A percentile compares a stretch with the other conserved stretches of the same genome.
These are phyloP conservation scores for Rhinichthys klamathensis DNA, from an alignment of 2,113 vertebrate species.

Conservation along the genomic window DNA sequence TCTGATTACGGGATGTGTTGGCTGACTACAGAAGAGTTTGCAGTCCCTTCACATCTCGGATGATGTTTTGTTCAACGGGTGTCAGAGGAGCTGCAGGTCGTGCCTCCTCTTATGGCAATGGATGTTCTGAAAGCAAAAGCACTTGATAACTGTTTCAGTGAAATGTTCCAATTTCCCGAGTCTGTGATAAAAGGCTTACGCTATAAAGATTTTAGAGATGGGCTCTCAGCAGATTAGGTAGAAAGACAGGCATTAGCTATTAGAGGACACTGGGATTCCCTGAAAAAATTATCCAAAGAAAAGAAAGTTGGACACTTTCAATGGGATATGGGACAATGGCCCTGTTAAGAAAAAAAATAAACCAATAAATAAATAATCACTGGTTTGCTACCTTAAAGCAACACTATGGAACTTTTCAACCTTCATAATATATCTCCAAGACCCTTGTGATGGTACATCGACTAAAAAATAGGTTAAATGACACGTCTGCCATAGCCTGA, in stretches of 20 bases:
- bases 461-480: too few species aligned
- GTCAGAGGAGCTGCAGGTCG: constrained; percentile 5
- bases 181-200: not conserved
- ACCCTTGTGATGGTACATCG: too few species aligned
- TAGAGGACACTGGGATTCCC: not conserved
- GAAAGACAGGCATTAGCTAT: not conserved
- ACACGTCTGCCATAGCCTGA: too few species aligned
- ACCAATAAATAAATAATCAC: too few species aligned
- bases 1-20: constrained; percentile 11
- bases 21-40: not conserved
- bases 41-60: not conserved
- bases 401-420: too few species aligned
- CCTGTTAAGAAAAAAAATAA: not conserved
- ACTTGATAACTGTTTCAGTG: constrained; percentile 6
- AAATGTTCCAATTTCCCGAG: constrained; percentile 23
- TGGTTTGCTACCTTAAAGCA: too few species aligned
- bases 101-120: not conserved
- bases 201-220: constrained; percentile 24
- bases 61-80: not conserved
- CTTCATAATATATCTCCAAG: too few species aligned
- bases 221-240: constrained; percentile 4
- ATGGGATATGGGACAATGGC: not conserved
- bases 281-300: not conserved
- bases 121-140: constrained; percentile 2
- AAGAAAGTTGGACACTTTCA: not conserved